Evolutionary conservation across 2,113 vertebrate genomes (phyloP).

Genomic region (Anser cygnoides): DNA sequence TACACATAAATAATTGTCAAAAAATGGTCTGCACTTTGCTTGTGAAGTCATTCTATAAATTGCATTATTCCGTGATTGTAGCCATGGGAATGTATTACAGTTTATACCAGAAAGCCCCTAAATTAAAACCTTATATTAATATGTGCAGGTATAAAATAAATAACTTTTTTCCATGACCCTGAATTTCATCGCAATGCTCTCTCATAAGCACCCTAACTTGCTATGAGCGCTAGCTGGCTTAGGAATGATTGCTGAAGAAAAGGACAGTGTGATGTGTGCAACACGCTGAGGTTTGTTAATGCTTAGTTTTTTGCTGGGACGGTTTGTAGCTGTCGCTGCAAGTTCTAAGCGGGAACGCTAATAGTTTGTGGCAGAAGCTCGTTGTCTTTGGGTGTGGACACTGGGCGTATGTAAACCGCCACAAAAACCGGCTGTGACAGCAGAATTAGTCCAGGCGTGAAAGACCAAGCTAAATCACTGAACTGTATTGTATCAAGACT

Average conservation of each 20-base stretch:
- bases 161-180: neutral
- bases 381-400: neutral
- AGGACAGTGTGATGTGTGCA: neutral
- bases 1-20: neutral
- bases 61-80: neutral
- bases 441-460: neutral
- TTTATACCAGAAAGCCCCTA: neutral
- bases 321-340: neutral
- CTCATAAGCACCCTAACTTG: neutral
- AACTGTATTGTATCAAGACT: neutral
- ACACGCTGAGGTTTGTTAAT: neutral
- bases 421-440: neutral
- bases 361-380: neutral
- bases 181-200: neutral
- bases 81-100: neutral
- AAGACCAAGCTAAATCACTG: neutral
- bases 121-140: neutral
- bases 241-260: neutral
- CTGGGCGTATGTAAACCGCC: rapidly evolving
- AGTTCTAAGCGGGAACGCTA: neutral
- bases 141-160: neutral
- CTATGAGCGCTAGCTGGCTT: neutral
- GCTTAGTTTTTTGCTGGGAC: neutral
- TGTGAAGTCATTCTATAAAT: neutral
- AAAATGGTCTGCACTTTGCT: neutral